Conservation (phyloP, 2,797 vertebrate species). For the Sebastes oblongus region DNA sequence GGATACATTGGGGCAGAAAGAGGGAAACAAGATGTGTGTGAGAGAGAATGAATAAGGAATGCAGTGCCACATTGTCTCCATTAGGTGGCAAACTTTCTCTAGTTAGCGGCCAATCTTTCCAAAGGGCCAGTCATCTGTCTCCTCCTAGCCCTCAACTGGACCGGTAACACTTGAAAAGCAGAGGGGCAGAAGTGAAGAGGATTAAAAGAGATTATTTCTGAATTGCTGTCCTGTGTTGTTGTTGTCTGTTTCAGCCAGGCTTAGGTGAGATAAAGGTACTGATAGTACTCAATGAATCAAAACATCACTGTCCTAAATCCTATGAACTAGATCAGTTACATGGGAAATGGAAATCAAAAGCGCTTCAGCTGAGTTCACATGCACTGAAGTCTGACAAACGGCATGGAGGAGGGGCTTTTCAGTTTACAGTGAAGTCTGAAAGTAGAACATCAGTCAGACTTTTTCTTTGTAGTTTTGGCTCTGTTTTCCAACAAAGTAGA, state of each 20-base stretch:
- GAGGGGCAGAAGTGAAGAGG: slow-evolving; percentile 42
- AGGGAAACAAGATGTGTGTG: not conserved
- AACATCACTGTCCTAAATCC: slow-evolving; percentile 27
- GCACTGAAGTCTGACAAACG: slow-evolving; percentile 10
- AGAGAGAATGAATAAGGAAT: not conserved
- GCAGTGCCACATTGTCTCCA: slow-evolving; percentile 64
- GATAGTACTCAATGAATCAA: slow-evolving; percentile 40
- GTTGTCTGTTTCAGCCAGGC: slow-evolving; percentile 44
- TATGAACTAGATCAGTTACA: slow-evolving; percentile 9
- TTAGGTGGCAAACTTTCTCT: slow-evolving; percentile 77
- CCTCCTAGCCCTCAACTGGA: slow-evolving; percentile 18
- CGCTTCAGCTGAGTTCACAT: slow-evolving; percentile 14
- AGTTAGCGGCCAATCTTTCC: slow-evolving; percentile 18
- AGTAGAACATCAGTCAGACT: not conserved
- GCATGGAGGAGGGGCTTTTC: not conserved
- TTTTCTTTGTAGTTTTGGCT: not conserved
- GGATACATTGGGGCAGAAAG: not conserved
- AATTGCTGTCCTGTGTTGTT: slow-evolving; percentile 51
- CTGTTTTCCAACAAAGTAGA: not conserved
- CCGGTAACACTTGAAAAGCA: slow-evolving; percentile 10
- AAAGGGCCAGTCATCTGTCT: slow-evolving; percentile 25
- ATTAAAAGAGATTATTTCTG: slow-evolving; percentile 60
- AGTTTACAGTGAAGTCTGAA: not conserved
- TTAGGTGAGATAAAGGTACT: slow-evolving; percentile 46
- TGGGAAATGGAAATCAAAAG: slow-evolving; percentile 29